Conservation (phyloP, 2,797 vertebrate species). For the Scolopax bukidnonensis region DNA sequence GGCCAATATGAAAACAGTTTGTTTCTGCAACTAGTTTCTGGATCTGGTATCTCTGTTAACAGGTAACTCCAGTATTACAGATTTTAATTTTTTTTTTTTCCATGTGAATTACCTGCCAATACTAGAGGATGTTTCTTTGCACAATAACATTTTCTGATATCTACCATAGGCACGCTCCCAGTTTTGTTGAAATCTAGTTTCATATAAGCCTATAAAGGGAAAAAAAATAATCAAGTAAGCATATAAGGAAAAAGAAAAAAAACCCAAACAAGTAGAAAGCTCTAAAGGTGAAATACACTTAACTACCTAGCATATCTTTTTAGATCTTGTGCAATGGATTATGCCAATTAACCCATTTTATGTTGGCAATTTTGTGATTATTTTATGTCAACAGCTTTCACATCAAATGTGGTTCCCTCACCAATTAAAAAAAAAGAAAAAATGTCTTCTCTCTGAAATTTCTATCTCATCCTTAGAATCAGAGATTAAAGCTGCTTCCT, state of each 20-base stretch:
- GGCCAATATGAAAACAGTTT: not conserved
- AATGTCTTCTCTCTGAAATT: not conserved
- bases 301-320: not conserved
- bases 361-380: not conserved
- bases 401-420: not conserved
- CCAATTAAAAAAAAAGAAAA: not conserved
- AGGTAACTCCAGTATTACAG: not conserved
- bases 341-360: not conserved
- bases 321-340: not conserved
- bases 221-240: not conserved
- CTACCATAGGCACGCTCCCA: slow-evolving; percentile 69
- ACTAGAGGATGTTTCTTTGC: slow-evolving; percentile 79
- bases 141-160: slow-evolving; percentile 82
- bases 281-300: not conserved
- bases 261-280: not conserved
- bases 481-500: not conserved
- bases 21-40: not conserved
- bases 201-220: slow-evolving; percentile 78
- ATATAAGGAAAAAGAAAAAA: not conserved
- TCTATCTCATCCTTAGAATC: not conserved
- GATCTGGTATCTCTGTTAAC: not conserved
- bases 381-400: not conserved
- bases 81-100: not conserved
- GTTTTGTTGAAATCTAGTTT: slow-evolving; percentile 83
- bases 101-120: slow-evolving; percentile 75